These are phyloP conservation scores for Dasysyrphus albostriatus DNA, from an alignment of 2,888 invertebrate species.

Conservation along the genomic window DNA sequence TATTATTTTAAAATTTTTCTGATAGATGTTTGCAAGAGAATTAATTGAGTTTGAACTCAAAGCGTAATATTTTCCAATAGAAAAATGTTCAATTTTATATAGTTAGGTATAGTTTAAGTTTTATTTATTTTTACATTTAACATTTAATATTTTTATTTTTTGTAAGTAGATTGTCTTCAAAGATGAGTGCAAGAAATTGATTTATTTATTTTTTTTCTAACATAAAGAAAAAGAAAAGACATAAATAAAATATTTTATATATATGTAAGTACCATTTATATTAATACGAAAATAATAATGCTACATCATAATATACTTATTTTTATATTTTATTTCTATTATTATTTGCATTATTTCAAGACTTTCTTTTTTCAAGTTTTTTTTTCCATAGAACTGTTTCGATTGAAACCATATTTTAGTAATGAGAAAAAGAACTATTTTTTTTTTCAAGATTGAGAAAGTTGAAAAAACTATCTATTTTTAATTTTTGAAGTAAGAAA, in stretches of 20 bases:
- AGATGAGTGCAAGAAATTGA: constrained; percentile 51
- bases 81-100: constrained; percentile 59
- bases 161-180: constrained; percentile 68
- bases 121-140: not conserved
- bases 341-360: not conserved
- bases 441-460: constrained; percentile 26
- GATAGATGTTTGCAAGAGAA: constrained; percentile 61
- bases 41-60: constrained; percentile 66
- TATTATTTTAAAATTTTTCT: constrained; percentile 12
- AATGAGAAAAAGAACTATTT: constrained; percentile 23
- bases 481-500: constrained; percentile 40
- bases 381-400: constrained; percentile 56
- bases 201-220: not conserved
- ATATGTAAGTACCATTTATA: too few species aligned
- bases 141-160: constrained; percentile 9
- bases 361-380: not conserved
- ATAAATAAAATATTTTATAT: not conserved
- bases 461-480: constrained; percentile 1
- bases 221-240: not conserved
- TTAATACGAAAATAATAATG: not conserved
- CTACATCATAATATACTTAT: not conserved
- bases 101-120: constrained; percentile 2
- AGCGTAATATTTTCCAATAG: constrained; percentile 74
- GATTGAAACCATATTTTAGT: constrained; percentile 55
- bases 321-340: not conserved